Conservation (phyloP, 2,113 vertebrate species). For the Cricetomys ansorgei region DNA sequence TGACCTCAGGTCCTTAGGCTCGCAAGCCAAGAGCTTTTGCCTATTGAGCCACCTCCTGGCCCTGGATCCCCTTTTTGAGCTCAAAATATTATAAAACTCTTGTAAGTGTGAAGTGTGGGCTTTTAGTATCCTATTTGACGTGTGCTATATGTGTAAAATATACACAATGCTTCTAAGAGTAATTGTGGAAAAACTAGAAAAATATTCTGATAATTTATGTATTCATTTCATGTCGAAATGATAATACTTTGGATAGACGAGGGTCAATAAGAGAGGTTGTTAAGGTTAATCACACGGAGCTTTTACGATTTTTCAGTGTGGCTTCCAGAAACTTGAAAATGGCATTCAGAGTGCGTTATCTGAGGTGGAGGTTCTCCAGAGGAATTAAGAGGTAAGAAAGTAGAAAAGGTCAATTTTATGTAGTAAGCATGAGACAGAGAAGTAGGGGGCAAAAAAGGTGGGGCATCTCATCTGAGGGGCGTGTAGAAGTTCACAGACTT, state of each 20-base stretch:
- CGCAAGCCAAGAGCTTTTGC: background rate
- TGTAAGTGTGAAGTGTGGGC: background rate
- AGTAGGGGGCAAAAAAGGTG: background rate
- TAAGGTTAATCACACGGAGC: background rate
- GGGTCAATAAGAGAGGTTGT: background rate
- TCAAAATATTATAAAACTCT: background rate
- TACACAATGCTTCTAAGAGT: background rate
- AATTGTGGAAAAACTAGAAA: background rate
- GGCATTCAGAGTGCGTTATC: background rate
- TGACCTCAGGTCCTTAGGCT: background rate
- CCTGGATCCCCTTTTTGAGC: background rate
- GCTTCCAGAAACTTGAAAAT: background rate
- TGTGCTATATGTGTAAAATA: background rate
- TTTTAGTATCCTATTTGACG: background rate
- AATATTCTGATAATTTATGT: background rate
- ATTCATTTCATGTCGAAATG: background rate
- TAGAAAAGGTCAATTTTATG: background rate
- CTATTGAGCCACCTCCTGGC: background rate
- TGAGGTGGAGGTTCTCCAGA: background rate
- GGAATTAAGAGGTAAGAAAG: background rate
- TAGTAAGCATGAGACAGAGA: background rate
- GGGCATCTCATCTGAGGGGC: accelerated
- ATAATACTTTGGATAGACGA: background rate
- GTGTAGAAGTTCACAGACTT: background rate
- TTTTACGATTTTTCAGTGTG: background rate